Evolutionary conservation across 2,797 vertebrate genomes (phyloP).

Genomic region (Melanotaenia parkinsoni): DNA sequence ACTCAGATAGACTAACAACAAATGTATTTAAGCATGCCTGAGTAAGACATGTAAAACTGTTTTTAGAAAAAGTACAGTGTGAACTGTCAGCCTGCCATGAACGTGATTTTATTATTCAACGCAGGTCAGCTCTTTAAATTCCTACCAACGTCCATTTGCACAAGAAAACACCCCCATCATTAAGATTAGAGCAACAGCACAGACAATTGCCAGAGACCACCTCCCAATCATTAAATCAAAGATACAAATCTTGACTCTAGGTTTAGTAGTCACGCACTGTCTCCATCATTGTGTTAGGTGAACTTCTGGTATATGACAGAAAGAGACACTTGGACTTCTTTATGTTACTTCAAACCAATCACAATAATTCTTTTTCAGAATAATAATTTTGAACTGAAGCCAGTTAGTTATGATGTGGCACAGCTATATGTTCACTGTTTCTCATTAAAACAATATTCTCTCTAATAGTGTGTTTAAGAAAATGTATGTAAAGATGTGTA

Average conservation of each 20-base stretch:
- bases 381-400: neutral
- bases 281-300: neutral
- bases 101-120: neutral
- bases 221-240: constrained; percentile 7
- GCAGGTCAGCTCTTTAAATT: constrained; percentile 15
- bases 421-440: neutral
- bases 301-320: neutral
- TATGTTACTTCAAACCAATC: neutral
- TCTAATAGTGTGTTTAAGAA: neutral
- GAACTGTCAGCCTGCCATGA: neutral
- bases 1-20: no score
- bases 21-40: no score
- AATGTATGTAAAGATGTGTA: neutral
- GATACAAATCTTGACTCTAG: neutral
- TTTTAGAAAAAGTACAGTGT: neutral
- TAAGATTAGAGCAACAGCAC: constrained; percentile 30
- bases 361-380: neutral
- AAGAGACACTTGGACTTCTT: neutral
- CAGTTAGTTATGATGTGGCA: neutral
- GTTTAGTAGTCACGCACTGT: neutral
- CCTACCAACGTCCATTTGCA: neutral
- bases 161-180: neutral
- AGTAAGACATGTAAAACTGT: no score
- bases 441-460: neutral
- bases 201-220: constrained; percentile 26